Evolutionary conservation across 2,113 vertebrate genomes (phyloP), one percentile per base, ranked within the genome.

Genomic region (Chroicocephalus ridibundus): DNA sequence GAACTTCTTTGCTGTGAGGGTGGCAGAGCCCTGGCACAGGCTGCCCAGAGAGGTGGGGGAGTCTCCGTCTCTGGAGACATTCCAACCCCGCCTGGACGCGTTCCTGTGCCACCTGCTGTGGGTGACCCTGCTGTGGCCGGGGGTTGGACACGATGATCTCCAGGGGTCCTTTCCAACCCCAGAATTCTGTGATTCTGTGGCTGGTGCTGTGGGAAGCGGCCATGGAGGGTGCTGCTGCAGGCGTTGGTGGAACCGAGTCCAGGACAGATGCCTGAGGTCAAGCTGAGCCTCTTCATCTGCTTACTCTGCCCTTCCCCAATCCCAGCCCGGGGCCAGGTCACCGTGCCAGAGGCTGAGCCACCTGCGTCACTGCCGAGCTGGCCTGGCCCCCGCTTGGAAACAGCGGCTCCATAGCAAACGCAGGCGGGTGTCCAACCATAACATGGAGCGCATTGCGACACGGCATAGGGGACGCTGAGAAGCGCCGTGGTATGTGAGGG

Each of bases 401-500:
- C 11, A 31, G 29, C 4, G 0, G 51, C 70, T 82, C 86, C 58
- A 32, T 8, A 68, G 69, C 79, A 71, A 84, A 72, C 0, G 3
- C 0, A 2, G 84, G 80, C 42, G 0, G 13, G 38, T 36, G 29
- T 66, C 68, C 61, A 58, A 26, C 20, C 47, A 3, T 29, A 64
- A 65, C 72, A 46, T 0, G 1, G 31, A 57, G 57, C 0, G 1
- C 14, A 2, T 65, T 60, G 69, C 2, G 4, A 76, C 57, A 60
- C 2, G 4, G 22, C 1, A 2, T 31, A 42, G 26, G 69, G 65
- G 80, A 54, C 42, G 74, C 29, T n/a, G 60, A 77, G 49, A 64
- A n/a, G 55, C 15, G 3, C 61, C 0, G 2, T 13, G 77, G 47
- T 17, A 18, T 12, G 24, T 12, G 46, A 27, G 15, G 4, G 13